These are phyloP conservation scores for Cantharis lateralis DNA, from an alignment of 2,888 invertebrate species.

Conservation along the genomic window DNA sequence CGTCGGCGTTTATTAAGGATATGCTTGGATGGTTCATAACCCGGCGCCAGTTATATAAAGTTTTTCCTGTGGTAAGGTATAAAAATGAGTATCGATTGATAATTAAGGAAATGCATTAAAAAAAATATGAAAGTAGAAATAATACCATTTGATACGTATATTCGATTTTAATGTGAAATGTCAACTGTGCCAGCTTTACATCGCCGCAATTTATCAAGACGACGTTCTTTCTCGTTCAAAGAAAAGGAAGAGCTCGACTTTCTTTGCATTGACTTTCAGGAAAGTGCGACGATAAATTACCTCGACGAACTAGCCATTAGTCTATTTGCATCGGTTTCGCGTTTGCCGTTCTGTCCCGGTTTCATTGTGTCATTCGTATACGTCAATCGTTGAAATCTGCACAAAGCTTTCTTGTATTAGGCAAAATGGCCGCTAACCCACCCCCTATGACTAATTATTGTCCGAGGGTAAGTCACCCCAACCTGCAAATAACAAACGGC, in stretches of 20 bases:
- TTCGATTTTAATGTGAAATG: slow-evolving; percentile 33
- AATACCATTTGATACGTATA: slow-evolving; percentile 6
- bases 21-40: not conserved
- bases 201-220: slow-evolving; percentile 49
- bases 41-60: not conserved
- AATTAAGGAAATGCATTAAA: not conserved
- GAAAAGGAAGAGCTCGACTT: slow-evolving; percentile 50
- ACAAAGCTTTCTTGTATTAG: slow-evolving; percentile 30
- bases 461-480: slow-evolving; percentile 49
- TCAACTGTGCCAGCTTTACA: slow-evolving; percentile 41
- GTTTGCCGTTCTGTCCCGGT: slow-evolving; percentile 37
- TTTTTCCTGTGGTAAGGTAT: not conserved
- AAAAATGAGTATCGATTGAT: not conserved
- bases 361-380: slow-evolving; percentile 32
- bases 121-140: not conserved
- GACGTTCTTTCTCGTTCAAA: slow-evolving; percentile 33
- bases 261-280: slow-evolving; percentile 52
- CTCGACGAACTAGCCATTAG: slow-evolving; percentile 55
- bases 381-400: slow-evolving; percentile 34
- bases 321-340: slow-evolving; percentile 49
- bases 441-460: slow-evolving; percentile 55
- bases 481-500: slow-evolving; percentile 34
- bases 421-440: slow-evolving; percentile 50
- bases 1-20: not conserved
- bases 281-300: slow-evolving; percentile 54